Base-by-base conservation (phyloP, 2,113 vertebrate species). In the Mixornis gularis region DNA sequence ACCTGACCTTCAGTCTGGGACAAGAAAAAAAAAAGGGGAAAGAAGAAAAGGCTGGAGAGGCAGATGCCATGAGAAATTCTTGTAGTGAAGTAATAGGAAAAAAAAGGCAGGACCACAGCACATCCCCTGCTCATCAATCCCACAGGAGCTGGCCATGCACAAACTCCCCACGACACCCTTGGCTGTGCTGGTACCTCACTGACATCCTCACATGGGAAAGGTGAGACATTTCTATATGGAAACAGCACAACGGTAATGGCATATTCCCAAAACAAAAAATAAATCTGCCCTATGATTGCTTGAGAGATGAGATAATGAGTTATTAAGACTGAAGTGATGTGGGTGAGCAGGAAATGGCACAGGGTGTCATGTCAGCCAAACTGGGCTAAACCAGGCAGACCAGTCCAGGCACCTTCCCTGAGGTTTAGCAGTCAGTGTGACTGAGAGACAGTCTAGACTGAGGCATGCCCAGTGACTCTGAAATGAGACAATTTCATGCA, bases 311-410 rank as follows among this genome's bases (percentile, higher is more conserved):
- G 56, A 79, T 87, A 65, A 72, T 1, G 30, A 38, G 16, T 48
- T 72, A 82, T 40, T 34, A 72, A 69, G 69, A 43, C 25, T 21
- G 38, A 58, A 82, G 32, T 9, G 32, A 41, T 25, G 66, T 0
- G 7, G 46, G 38, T 27, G 46, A 92, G 80, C 77, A 91, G 87
- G 89, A 88, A 86, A 48, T 24, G 58, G 84, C 41, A 40, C 62
- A 6, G 0, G 18, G 58, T 52, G 55, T 40, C 71, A 87, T 52
- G 55, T 40, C 71, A 87, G 66, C 20, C 56, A n/a, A 49, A 48
- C 53, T 16, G 30, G 72, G 53, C 73, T 44, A 41, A 87, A 95
- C 85, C 41, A n/a, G 87, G 44, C 71, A 64, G 59, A 69, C 40
- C 11, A 56, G 84, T 46, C 24, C 17, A 9, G 44, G 63, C 53